Base-by-base conservation (phyloP, 2,113 vertebrate genomes). In the Cavia aperea region DNA sequence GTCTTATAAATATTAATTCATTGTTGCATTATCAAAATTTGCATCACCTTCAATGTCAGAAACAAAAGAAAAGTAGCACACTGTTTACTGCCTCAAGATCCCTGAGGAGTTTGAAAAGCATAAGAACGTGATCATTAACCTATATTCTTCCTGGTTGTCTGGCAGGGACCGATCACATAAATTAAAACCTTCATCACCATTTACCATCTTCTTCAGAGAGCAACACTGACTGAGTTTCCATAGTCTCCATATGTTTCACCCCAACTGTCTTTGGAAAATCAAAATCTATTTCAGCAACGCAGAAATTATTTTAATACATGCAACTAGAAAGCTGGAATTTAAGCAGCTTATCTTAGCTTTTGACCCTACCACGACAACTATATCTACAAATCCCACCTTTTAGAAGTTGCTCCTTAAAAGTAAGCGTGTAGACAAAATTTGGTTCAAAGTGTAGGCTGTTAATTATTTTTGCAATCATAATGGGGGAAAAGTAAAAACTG, bases 201-300 rank as follows among this genome's bases (percentile, higher is more conserved):
- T 73, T 83, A 89, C 23, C 49, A 63, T 18, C 18, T 8, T 82
- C 31, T 81, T 62, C 75, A 81, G 49, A 58, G 5, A 54, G 83
- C 33, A 88, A 54, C 29, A 81, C 43, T 72, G 58, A 81, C 43
- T 72, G 58, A 49, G 21, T 31, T 77, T 92, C 79, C 26, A 24
- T 43, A 65, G 58, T 1, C 21, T 75, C n/a, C 68, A 63, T 19
- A 43, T 36, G 72, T 92, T 94, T 95, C 56, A 77, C 49, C 39
- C 89, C 36, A 73, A 77, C 39, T 72, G 72, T 86, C 63, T 89
- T 62, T 49, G 81, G 72, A 91, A 91, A 81, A 54, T 77, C 68
- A 62, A 77, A 93, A 94, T 90, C n/a, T 79, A 7, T 58, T 83
- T 79, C 46, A n/a, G n/a, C 15, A 39, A 93, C 6, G 7, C 23